Evolutionary conservation across 2,888 invertebrate genomes (phyloP), one percentile per base, ranked within the genome.

Genomic region (Drosophila gaucha): DNA sequence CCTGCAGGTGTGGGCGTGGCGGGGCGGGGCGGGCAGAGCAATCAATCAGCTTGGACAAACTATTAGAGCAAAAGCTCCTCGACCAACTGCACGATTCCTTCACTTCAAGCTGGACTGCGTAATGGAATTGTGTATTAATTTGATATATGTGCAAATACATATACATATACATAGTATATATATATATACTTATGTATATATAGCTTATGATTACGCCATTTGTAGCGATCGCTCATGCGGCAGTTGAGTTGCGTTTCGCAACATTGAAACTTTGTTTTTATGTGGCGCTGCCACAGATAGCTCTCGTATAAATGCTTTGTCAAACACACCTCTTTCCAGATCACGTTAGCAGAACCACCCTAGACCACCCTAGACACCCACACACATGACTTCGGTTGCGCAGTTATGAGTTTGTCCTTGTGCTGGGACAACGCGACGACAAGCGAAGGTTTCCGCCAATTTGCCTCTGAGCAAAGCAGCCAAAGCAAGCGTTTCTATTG

Each of bases 31-130:
- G 44, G 47, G 54, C 58, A 67, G 31, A 54, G 56, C 62, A 76
- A 80, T 86, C 86, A 64, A 80, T 86, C 86, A 83, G 67, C 50
- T n/a, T 51, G 79, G 60, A 51, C 65, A 56, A 74, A 64, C 86
- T 83, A 79, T 79, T 75, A 67, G 49, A 67, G 41, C 31, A 47
- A 60, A 44, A 57, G 55, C 47, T 33, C 16, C n/a, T 31, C 31
- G 46, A 46, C 30, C 4, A 16, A 20, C 26, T 16, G 30, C n/a
- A 6, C 18, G 18, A 44, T 12, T 41, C 2, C 41, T 26, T 41
- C 30, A n/a, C 44, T 30, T 1, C 26, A n/a, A n/a, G 46, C 46
- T 26, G 20, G 31, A 3, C n/a, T 46, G 20, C 31, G n/a, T 46
- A 26, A 56, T 56, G 28, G 38, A 41, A 20, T 22, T 41, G 28